Evolutionary conservation across 2,888 invertebrate genomes (phyloP).

Genomic region (Scaptomyza tumidula): DNA sequence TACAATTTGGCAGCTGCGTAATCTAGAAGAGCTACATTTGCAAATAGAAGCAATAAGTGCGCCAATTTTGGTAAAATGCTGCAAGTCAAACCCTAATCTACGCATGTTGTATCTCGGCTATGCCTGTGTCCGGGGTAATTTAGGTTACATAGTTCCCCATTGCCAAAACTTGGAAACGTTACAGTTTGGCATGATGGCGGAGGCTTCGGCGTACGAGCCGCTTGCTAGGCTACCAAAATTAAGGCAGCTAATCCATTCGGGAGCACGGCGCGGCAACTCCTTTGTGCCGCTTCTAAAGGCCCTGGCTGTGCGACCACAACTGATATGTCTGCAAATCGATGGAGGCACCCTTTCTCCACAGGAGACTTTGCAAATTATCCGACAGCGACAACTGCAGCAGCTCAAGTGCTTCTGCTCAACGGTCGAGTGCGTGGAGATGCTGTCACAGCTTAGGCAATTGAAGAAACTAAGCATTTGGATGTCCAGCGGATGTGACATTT

Average conservation of each 20-base stretch:
- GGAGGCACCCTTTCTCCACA: constrained; percentile 55
- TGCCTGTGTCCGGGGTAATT: constrained; percentile 22
- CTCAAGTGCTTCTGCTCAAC: constrained; percentile 61
- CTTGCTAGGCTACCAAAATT: constrained; percentile 53
- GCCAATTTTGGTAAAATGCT: constrained; percentile 42
- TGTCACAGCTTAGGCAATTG: constrained; percentile 40
- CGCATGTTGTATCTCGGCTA: constrained; percentile 45
- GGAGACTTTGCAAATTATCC: constrained; percentile 50
- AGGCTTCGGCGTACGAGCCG: constrained; percentile 31
- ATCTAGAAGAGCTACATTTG: constrained; percentile 45
- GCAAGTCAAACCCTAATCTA: constrained; percentile 52
- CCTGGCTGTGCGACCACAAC: constrained; percentile 36
- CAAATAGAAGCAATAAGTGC: constrained; percentile 22
- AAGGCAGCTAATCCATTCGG: constrained; percentile 44
- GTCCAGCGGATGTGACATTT: constrained; percentile 51
- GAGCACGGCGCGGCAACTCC: constrained; percentile 50
- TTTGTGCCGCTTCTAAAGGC: constrained; percentile 52
- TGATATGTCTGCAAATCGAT: constrained; percentile 52
- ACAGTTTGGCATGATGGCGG: constrained; percentile 56
- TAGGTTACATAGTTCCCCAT: constrained; percentile 47
- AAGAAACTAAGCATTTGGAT: constrained; percentile 62
- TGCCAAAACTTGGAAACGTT: constrained; percentile 53
- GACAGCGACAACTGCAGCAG: constrained; percentile 33
- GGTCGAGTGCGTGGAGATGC: constrained; percentile 45
- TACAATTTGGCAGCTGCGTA: constrained; percentile 29